Evolutionary conservation across 2,888 invertebrate species (phyloP).

Genomic region (Anticlea derivata): DNA sequence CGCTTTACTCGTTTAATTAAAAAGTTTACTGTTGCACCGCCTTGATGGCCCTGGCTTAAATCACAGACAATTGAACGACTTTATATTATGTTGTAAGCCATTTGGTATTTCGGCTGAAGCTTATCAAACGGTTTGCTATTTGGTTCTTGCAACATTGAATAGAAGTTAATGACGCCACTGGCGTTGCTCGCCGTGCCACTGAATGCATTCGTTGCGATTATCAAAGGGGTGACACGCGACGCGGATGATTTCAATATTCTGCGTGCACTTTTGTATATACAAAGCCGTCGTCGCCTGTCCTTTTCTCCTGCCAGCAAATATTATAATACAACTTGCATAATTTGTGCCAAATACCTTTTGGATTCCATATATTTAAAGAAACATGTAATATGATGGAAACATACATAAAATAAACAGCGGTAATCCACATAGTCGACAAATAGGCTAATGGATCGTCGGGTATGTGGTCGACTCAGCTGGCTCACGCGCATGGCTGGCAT

Average conservation of each 20-base stretch:
- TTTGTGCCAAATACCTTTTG: too few species aligned
- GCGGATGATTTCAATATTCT: conserved; percentile 47
- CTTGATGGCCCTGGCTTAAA: conserved; percentile 51
- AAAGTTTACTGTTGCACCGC: conserved; percentile 70
- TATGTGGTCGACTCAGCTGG: conserved; percentile 42
- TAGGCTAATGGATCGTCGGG: conserved; percentile 41
- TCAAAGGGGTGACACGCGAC: conserved; percentile 38
- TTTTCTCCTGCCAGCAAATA: conserved; percentile 29
- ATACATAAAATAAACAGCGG: conserved; percentile 31
- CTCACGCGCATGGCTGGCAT: conserved; percentile 39
- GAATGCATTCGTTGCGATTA: conserved; percentile 43
- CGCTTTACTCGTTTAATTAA: conserved; percentile 71
- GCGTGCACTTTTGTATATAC: conserved; percentile 39
- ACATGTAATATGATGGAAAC: conserved; percentile 25
- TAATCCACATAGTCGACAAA: conserved; percentile 29
- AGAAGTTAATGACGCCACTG: conserved; percentile 33
- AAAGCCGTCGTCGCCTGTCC: conserved; percentile 39
- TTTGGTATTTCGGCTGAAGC: conserved; percentile 13
- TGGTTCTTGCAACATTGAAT: conserved; percentile 17
- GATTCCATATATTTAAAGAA: conserved; percentile 1
- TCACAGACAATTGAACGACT: conserved; percentile 43
- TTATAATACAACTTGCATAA: conserved; percentile 23
- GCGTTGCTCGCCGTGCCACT: conserved; percentile 36
- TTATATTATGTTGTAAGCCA: conserved; percentile 17
- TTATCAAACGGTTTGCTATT: conserved; percentile 22